A percentile compares a stretch with the other conserved stretches of the same genome.
These are phyloP conservation scores for Anneissia japonica DNA, from an alignment of 35 echinoderm and acorn worm species.

Conservation along the genomic window DNA sequence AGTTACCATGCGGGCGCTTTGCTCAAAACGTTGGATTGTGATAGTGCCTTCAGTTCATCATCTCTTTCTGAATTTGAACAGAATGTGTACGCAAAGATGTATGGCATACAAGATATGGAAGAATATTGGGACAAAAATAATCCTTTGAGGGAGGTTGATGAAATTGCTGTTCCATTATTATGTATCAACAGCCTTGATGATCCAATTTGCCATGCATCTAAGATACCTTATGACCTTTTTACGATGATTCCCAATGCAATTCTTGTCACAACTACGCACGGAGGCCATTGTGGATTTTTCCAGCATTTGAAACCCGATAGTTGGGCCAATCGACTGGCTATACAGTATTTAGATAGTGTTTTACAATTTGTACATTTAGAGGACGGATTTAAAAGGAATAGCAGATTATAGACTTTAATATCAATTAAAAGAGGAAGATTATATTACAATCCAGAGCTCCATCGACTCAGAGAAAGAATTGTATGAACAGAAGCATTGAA, in stretches of 20 bases:
- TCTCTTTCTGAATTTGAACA: conserved; percentile 45
- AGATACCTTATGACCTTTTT: conserved; percentile 87
- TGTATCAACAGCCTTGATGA: conserved; percentile 89
- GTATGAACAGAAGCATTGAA: too few relatives aligned
- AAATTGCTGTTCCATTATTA: conserved; percentile 76
- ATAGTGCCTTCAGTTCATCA: conserved; percentile 40
- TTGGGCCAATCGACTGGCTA: background rate
- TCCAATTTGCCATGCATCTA: conserved; percentile 32
- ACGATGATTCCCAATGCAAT: conserved; percentile 69
- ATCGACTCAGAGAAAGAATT: too few relatives aligned
- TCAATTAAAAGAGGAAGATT: too few relatives aligned
- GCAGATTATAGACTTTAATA: background rate
- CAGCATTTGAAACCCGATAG: background rate
- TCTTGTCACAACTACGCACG: conserved; percentile 55
- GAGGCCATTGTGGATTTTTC: conserved; percentile 55
- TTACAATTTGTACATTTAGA: background rate
- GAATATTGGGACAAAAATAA: conserved; percentile 90
- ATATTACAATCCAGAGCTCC: too few relatives aligned
- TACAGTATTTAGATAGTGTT: background rate
- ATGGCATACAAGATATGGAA: conserved; percentile 32
- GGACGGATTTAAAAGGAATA: background rate
- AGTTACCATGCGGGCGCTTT: conserved; percentile 37
- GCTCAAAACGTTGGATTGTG: conserved; percentile 40
- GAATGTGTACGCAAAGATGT: conserved; percentile 23
- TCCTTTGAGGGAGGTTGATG: conserved; percentile 79